Percentiles rank a stretch among this genome's conserved stretches.
Evolutionary conservation across 2,113 vertebrate genomes (phyloP).

Genomic region (Rhabdornis inornatus): DNA sequence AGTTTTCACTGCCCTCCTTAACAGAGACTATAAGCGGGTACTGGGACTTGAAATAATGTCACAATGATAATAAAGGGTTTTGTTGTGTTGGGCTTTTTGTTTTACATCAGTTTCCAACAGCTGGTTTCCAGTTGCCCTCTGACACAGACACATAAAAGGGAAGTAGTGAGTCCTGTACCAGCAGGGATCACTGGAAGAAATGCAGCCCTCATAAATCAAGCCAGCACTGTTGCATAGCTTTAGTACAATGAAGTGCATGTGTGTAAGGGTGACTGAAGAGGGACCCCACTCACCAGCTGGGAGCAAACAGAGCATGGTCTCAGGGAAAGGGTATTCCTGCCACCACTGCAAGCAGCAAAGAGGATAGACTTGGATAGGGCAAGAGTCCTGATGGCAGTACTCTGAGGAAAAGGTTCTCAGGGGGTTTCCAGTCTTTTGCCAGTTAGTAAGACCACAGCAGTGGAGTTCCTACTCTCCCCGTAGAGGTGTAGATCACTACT

Average conservation of each 20-base stretch:
- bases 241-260: constrained; percentile 74
- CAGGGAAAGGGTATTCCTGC: not conserved
- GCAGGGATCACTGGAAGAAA: constrained; percentile 81
- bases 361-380: not conserved
- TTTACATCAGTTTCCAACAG: constrained; percentile 79
- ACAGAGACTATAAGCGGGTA: constrained; percentile 32
- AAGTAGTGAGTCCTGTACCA: constrained; percentile 77
- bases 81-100: constrained; percentile 22
- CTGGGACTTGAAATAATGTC: constrained; percentile 40
- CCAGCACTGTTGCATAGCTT: constrained; percentile 69
- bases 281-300: constrained; percentile 30
- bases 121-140: constrained; percentile 87
- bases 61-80: constrained; percentile 18
- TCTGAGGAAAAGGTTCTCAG: not conserved
- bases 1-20: not conserved
- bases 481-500: not conserved
- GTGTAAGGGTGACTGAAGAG: constrained; percentile 58
- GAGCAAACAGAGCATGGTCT: not conserved
- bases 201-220: constrained; percentile 85
- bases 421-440: not conserved
- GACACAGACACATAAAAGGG: constrained; percentile 85
- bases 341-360: not conserved
- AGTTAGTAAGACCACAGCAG: not conserved
- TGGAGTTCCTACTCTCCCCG: not conserved
- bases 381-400: not conserved